Conservation (phyloP, 1,140 invertebrate species). For the Trachymyrmex septentrionalis region DNA sequence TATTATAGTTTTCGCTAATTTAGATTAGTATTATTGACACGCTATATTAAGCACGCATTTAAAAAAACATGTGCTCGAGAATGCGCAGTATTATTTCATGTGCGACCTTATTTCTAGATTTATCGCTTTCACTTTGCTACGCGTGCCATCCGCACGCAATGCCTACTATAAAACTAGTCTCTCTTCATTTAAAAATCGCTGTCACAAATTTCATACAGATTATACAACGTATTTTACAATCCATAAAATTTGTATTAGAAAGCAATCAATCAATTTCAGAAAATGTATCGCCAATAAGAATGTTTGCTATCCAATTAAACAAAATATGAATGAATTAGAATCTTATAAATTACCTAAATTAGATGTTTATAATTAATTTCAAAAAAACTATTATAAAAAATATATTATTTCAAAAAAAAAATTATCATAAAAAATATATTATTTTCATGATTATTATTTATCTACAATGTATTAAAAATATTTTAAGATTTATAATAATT, state of each 20-base stretch:
- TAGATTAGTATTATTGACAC: not conserved
- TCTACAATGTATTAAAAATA: not conserved
- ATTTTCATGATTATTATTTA: not conserved
- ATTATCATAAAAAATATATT: not conserved
- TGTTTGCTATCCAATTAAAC: not conserved
- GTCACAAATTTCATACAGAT: not conserved
- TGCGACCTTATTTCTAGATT: constrained; percentile 20
- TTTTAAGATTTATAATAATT: not conserved
- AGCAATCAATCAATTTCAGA: not conserved
- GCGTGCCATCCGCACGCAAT: not conserved
- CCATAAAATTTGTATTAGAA: not conserved
- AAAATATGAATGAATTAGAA: not conserved
- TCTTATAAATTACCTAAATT: no score
- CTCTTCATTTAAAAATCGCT: not conserved
- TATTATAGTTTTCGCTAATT: not conserved
- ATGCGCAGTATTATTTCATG: not conserved
- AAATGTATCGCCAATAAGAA: not conserved
- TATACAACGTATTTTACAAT: not conserved
- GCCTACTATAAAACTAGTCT: not conserved
- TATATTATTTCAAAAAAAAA: not conserved
- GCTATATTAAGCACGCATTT: constrained; percentile 4
- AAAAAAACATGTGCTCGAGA: not conserved
- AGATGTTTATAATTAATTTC: not conserved
- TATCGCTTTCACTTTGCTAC: constrained; percentile 35
- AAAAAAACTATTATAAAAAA: not conserved